Percentiles rank a stretch among this genome's conserved stretches.
Evolutionary conservation across 2,797 vertebrate genomes (phyloP).

Genomic region (Gadopsis marmoratus): DNA sequence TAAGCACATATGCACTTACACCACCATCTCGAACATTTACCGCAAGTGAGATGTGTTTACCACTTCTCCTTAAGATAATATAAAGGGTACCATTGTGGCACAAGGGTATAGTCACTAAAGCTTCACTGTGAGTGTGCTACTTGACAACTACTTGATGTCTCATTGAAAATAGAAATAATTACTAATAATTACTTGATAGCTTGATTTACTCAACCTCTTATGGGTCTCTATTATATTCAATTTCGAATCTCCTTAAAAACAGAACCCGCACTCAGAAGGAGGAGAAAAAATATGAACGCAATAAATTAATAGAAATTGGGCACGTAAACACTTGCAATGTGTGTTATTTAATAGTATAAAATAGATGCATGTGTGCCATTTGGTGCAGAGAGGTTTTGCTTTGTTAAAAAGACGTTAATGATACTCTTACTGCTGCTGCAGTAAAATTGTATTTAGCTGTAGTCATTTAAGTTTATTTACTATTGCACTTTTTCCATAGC

Average conservation of each 20-base stretch:
- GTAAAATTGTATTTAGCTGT: slow-evolving; percentile 29
- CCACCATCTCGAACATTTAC: neutral
- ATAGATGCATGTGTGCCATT: neutral
- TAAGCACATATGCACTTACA: neutral
- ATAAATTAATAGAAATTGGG: neutral
- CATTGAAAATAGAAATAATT: slow-evolving; percentile 23
- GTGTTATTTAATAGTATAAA: neutral
- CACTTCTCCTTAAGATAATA: neutral
- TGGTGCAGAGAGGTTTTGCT: neutral
- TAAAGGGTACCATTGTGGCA: neutral
- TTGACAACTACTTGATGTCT: slow-evolving; percentile 2
- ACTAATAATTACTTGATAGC: slow-evolving; percentile 14
- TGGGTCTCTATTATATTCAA: slow-evolving; percentile 14
- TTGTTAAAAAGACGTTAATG: slow-evolving; percentile 16
- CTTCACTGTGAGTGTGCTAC: neutral
- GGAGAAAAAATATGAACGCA: slow-evolving; percentile 6
- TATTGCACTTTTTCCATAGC: slow-evolving; percentile 24
- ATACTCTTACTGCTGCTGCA: slow-evolving; percentile 1
- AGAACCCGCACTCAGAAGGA: slow-evolving; percentile 7
- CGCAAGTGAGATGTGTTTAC: neutral
- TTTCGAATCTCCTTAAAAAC: slow-evolving; percentile 31
- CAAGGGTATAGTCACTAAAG: neutral
- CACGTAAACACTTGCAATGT: neutral
- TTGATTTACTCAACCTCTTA: neutral
- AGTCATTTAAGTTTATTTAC: slow-evolving; percentile 35